Evolutionary conservation across 2,113 vertebrate genomes (phyloP).

Genomic region (Xyrauchen texanus): DNA sequence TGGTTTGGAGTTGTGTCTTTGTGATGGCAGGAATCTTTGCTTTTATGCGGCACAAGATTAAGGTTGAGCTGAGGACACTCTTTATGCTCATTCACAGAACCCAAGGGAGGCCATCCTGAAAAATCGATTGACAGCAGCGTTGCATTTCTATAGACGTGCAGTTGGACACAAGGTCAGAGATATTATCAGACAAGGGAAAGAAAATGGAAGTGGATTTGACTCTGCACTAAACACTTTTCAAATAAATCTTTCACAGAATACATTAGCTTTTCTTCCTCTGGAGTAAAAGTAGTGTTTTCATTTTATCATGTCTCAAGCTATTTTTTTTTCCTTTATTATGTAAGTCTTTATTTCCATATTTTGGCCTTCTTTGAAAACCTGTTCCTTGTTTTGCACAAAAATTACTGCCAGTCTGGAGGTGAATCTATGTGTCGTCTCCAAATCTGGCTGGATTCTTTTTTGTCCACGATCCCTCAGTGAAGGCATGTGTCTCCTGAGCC

Average conservation of each 20-base stretch:
- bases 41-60: conserved; percentile 40
- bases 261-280: background rate
- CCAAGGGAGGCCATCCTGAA: conserved; percentile 61
- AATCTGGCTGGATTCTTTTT: conserved; percentile 10
- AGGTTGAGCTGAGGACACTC: conserved; percentile 60
- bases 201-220: conserved; percentile 79
- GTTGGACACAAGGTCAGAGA: conserved; percentile 79
- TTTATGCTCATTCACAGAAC: conserved; percentile 66
- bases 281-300: background rate
- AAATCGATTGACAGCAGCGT: conserved; percentile 74
- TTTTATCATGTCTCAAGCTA: background rate
- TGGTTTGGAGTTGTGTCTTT: background rate
- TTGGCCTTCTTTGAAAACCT: background rate
- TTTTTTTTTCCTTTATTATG: background rate
- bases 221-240: conserved; percentile 28
- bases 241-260: conserved; percentile 4
- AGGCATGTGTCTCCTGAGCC: conserved; percentile 5
- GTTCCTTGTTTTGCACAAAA: background rate
- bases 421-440: conserved; percentile 8
- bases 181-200: conserved; percentile 72
- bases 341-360: conserved; percentile 11
- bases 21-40: conserved; percentile 32
- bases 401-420: conserved; percentile 10
- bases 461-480: background rate
- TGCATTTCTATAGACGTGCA: conserved; percentile 70